phyloP scores from a whole-genome alignment of 2,113 vertebrate species.

The Osmerus mordax region DNA sequence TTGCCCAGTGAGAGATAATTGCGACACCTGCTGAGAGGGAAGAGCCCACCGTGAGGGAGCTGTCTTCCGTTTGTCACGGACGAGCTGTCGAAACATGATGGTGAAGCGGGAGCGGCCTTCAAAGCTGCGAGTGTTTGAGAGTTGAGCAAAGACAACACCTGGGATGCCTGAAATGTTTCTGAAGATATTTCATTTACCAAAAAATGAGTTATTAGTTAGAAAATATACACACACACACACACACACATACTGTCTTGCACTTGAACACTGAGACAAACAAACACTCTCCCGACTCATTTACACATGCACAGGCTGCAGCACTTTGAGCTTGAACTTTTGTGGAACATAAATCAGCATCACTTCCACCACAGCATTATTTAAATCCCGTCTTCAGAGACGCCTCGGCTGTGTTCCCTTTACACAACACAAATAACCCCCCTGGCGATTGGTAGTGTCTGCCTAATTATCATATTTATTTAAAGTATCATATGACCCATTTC shows the following conservation, averaged over 20 bases:
- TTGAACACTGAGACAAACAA: background rate
- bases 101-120: background rate
- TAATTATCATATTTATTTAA: constrained; percentile 80
- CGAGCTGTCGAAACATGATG: constrained; percentile 11
- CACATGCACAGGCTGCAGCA: background rate
- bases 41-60: constrained; percentile 31
- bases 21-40: constrained; percentile 46
- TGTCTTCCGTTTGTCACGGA: constrained; percentile 6
- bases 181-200: too few species aligned
- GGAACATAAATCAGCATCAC: constrained; percentile 10
- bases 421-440: constrained; percentile 58
- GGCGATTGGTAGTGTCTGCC: constrained; percentile 56
- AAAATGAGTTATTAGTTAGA: too few species aligned
- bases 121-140: background rate
- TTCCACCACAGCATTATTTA: constrained; percentile 21
- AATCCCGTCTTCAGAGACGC: constrained; percentile 22
- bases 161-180: background rate
- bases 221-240: background rate
- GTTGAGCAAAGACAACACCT: constrained; percentile 5
- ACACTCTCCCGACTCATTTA: constrained; percentile 5
- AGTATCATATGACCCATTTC: constrained; percentile 73
- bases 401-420: constrained; percentile 32
- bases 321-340: background rate
- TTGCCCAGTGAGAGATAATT: constrained; percentile 50
- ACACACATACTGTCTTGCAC: background rate